A percentile compares a stretch with the other conserved stretches of the same genome.
Conservation (phyloP, 1,140 invertebrate genomes). For the Hycleus phaleratus region DNA sequence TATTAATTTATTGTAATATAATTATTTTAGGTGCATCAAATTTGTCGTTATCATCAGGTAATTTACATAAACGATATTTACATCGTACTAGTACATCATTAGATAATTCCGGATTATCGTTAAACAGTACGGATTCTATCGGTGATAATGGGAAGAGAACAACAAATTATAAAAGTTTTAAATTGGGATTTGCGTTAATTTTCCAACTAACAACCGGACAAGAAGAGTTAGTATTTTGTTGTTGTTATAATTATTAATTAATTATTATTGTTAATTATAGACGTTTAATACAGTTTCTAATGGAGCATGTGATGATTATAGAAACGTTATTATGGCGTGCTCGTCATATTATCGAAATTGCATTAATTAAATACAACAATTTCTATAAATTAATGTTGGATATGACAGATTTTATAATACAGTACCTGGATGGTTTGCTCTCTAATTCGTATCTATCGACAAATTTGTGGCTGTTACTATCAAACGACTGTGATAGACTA, state of each 20-base stretch:
- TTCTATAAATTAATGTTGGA: slow-evolving; percentile 55
- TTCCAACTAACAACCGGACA: slow-evolving; percentile 43
- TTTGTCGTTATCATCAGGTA: slow-evolving; percentile 27
- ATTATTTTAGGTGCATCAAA: slow-evolving; percentile 8
- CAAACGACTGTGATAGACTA: slow-evolving; percentile 37
- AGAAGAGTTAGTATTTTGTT: slow-evolving; percentile 43
- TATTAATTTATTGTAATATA: background rate
- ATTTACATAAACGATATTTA: slow-evolving; percentile 28
- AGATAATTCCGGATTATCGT: slow-evolving; percentile 20
- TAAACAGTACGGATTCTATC: slow-evolving; percentile 18
- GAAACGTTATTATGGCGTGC: slow-evolving; percentile 71
- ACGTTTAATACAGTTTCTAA: slow-evolving; percentile 47
- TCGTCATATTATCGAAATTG: slow-evolving; percentile 51
- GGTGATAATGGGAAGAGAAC: slow-evolving; percentile 10
- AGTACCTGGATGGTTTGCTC: slow-evolving; percentile 58
- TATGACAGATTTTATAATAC: slow-evolving; percentile 43
- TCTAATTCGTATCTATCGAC: slow-evolving; percentile 55
- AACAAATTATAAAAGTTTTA: slow-evolving; percentile 38
- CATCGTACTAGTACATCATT: slow-evolving; percentile 27
- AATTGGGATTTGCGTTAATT: slow-evolving; percentile 51
- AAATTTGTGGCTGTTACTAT: slow-evolving; percentile 62
- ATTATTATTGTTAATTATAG: slow-evolving; percentile 3
- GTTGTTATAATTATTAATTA: background rate
- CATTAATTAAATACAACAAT: slow-evolving; percentile 45
- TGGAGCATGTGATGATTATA: slow-evolving; percentile 72